Evolutionary conservation across 1,140 invertebrate genomes (phyloP).

Genomic region (Anastatus disparis): DNA sequence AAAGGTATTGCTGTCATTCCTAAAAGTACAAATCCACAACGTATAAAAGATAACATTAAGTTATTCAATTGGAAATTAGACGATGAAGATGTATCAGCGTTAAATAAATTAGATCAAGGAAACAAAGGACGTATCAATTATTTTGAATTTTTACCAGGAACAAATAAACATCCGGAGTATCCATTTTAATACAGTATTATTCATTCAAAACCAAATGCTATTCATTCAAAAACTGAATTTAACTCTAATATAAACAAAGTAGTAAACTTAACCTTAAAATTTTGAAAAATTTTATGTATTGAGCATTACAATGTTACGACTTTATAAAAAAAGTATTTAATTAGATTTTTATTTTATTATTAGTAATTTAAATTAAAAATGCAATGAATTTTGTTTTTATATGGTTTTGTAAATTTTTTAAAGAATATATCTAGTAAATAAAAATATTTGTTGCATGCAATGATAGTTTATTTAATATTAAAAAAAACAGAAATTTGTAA

Average conservation of each 20-base stretch:
- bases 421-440: too few species aligned
- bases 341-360: too few species aligned
- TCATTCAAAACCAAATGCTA: background rate
- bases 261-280: background rate
- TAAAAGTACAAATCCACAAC: constrained; percentile 69
- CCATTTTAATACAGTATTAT: constrained; percentile 52
- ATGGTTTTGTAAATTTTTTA: too few species aligned
- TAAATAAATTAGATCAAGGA: constrained; percentile 70
- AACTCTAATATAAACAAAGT: background rate
- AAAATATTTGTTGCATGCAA: too few species aligned
- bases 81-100: constrained; percentile 53
- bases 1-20: constrained; percentile 71
- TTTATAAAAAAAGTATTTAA: too few species aligned
- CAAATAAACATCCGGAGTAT: constrained; percentile 72
- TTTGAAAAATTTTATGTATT: too few species aligned
- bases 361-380: too few species aligned
- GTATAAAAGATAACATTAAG: constrained; percentile 71
- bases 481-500: too few species aligned
- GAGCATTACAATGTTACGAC: too few species aligned
- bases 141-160: constrained; percentile 69
- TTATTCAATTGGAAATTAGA: constrained; percentile 64
- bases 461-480: too few species aligned
- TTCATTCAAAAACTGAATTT: too few species aligned
- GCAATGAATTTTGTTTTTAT: too few species aligned
- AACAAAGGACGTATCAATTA: constrained; percentile 71